phyloP scores from a whole-genome alignment of 2,888 invertebrate genomes.

The Drosophila incognita region DNA sequence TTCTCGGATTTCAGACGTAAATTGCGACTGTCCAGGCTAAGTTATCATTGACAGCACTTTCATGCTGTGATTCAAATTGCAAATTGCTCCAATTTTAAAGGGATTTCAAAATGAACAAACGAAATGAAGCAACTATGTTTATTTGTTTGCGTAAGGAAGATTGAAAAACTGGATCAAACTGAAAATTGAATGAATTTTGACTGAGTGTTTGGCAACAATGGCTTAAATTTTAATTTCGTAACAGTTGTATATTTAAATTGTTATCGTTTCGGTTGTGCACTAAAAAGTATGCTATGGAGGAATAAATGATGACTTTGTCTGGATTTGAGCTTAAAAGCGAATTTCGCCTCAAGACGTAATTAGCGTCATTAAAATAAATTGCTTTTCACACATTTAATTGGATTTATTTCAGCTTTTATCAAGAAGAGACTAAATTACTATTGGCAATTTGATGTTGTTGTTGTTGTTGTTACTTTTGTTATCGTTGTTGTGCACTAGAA shows the following conservation, averaged over 20 bases:
- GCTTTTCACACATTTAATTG: conserved; percentile 33
- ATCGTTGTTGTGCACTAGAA: conserved; percentile 66
- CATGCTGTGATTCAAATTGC: background rate
- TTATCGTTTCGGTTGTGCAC: background rate
- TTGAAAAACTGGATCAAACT: background rate
- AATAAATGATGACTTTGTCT: background rate
- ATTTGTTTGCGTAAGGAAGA: background rate
- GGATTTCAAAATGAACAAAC: background rate
- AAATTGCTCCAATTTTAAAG: background rate
- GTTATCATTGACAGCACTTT: conserved; percentile 4
- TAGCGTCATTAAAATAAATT: conserved; percentile 27
- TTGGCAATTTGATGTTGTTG: conserved; percentile 18
- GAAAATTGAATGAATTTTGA: background rate
- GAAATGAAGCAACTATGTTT: background rate
- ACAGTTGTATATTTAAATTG: background rate
- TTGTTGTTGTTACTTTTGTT: conserved; percentile 19
- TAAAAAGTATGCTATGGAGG: conserved; percentile 27
- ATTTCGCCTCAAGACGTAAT: conserved; percentile 13
- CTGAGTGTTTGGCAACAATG: background rate
- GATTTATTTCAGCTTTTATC: conserved; percentile 41
- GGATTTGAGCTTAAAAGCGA: conserved; percentile 1
- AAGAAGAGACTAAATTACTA: conserved; percentile 13
- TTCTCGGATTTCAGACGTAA: conserved; percentile 7
- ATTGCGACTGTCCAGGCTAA: conserved; percentile 16
- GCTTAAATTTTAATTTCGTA: background rate